These are phyloP conservation scores for Opisthograptis luteolata DNA, from an alignment of 2,888 invertebrate genomes.

Conservation along the genomic window DNA sequence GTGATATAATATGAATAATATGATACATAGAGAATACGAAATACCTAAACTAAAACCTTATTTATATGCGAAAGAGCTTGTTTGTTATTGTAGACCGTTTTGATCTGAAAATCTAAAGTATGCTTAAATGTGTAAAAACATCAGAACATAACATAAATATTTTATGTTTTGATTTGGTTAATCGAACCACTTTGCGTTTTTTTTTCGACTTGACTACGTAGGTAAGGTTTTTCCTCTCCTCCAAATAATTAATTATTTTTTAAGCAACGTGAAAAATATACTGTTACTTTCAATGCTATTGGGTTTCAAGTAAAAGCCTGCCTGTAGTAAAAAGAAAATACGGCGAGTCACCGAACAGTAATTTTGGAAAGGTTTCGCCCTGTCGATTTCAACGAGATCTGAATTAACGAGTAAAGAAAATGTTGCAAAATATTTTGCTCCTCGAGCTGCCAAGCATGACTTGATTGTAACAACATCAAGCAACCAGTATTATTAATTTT, in stretches of 20 bases:
- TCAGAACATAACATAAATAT: background rate
- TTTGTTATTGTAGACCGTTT: no score
- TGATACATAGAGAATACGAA: no score
- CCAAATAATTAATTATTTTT: constrained; percentile 33
- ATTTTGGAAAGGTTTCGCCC: constrained; percentile 63
- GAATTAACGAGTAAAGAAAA: constrained; percentile 56
- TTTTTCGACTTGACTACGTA: constrained; percentile 24
- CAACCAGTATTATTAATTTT: no score
- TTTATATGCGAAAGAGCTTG: no score
- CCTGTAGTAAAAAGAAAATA: constrained; percentile 46
- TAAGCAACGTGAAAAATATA: constrained; percentile 33
- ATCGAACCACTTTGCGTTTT: constrained; percentile 14
- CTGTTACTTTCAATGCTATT: constrained; percentile 36
- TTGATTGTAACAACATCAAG: constrained; percentile 1
- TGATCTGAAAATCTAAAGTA: no score
- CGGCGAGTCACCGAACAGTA: constrained; percentile 62
- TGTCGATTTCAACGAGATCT: constrained; percentile 65
- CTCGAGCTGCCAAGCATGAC: constrained; percentile 3
- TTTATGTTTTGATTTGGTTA: background rate
- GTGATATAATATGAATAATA: no score
- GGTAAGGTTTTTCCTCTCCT: constrained; percentile 23
- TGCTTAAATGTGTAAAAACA: no score
- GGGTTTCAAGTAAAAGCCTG: constrained; percentile 40
- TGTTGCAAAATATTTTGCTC: constrained; percentile 32
- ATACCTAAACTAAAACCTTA: no score